Conservation (phyloP, 2,888 invertebrate genomes). For the Hirudinaria manillensis region DNA sequence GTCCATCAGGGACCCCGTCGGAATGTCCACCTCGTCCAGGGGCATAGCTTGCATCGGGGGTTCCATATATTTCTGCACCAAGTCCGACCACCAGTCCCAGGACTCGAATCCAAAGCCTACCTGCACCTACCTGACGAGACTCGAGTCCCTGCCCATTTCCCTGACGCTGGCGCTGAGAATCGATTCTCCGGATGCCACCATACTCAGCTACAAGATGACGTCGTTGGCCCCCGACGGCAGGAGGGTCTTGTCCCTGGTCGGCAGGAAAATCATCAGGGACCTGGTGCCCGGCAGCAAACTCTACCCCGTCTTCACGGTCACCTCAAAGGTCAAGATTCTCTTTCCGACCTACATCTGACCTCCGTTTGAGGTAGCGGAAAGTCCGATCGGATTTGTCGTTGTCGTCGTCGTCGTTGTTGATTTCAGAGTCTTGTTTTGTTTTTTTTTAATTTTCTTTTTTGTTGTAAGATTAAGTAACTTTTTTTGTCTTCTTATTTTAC, state of each 20-base stretch:
- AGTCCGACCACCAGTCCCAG: slow-evolving; percentile 3
- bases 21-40: slow-evolving; percentile 45
- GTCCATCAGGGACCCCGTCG: slow-evolving; percentile 47
- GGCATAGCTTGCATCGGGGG: slow-evolving; percentile 47
- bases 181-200: slow-evolving; percentile 42
- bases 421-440: not conserved
- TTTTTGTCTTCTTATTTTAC: not conserved
- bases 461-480: too few relatives aligned
- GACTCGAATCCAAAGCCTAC: not conserved
- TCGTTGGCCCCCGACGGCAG: slow-evolving; percentile 35
- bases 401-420: not conserved
- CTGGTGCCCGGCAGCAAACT: slow-evolving; percentile 38
- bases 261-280: slow-evolving; percentile 44
- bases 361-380: not conserved
- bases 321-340: slow-evolving; percentile 49
- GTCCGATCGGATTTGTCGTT: not conserved
- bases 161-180: slow-evolving; percentile 44
- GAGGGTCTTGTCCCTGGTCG: slow-evolving; percentile 45
- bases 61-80: slow-evolving; percentile 6
- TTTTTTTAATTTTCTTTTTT: too few relatives aligned
- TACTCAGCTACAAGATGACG: slow-evolving; percentile 45
- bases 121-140: not conserved
- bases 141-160: slow-evolving; percentile 44
- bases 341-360: slow-evolving; percentile 47
- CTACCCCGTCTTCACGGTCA: slow-evolving; percentile 50